phyloP scores from a whole-genome alignment of 2,797 vertebrate genomes.

The Microchirus variegatus region DNA sequence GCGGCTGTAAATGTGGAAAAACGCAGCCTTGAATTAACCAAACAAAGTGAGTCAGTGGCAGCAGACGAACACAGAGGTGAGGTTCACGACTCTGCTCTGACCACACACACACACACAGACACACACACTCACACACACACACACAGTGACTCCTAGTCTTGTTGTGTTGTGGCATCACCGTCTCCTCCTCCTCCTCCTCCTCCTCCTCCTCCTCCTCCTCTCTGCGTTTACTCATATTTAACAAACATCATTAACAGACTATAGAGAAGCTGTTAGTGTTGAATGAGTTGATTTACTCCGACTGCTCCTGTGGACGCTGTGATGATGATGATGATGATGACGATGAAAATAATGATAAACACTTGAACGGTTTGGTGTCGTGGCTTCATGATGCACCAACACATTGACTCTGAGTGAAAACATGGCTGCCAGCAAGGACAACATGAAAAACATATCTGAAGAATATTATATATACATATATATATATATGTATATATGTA shows the following conservation, averaged over 20 bases:
- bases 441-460: no score
- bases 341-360: background rate
- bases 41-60: background rate
- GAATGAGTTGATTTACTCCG: background rate
- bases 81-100: background rate
- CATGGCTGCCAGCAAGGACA: no score
- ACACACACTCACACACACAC: background rate
- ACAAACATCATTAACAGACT: background rate
- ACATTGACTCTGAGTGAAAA: no score
- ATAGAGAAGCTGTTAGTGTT: background rate
- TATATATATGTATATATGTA: no score
- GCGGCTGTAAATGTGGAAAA: background rate
- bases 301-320: background rate
- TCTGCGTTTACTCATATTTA: background rate
- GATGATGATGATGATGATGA: background rate
- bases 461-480: no score
- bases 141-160: no score
- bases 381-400: background rate
- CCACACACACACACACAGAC: background rate
- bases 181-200: no score
- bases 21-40: background rate
- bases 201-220: background rate
- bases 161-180: no score
- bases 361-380: background rate
- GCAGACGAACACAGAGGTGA: background rate